Evolutionary conservation across 2,888 invertebrate species (phyloP).

Genomic region (Pecten maximus): DNA sequence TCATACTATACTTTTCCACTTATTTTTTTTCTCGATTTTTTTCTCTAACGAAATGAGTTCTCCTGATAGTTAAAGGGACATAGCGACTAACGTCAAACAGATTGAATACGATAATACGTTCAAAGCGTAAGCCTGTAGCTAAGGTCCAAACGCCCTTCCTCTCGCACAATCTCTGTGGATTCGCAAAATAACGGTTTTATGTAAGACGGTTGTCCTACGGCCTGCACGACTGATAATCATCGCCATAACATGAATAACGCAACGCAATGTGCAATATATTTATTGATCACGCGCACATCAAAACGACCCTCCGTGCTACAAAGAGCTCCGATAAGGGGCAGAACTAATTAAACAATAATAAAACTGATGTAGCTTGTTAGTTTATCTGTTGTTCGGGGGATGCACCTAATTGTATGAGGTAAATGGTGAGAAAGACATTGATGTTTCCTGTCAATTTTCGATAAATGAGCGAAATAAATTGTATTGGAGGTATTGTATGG

Average conservation of each 20-base stretch:
- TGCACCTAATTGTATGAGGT: background rate
- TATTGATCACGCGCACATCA: slow-evolving; percentile 16
- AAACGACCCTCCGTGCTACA: slow-evolving; percentile 27
- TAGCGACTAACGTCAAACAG: background rate
- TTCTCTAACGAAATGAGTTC: too few relatives aligned
- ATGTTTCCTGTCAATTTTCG: slow-evolving; percentile 11
- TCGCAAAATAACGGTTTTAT: background rate
- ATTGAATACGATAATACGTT: background rate
- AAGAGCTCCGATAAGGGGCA: background rate
- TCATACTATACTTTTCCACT: too few relatives aligned
- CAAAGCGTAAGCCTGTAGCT: background rate
- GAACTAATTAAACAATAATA: slow-evolving; percentile 16
- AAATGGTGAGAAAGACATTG: background rate
- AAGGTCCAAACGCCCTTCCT: background rate
- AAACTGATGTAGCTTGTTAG: slow-evolving; percentile 7
- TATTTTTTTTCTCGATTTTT: too few relatives aligned
- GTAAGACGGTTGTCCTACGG: slow-evolving; percentile 12
- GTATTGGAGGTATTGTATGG: background rate
- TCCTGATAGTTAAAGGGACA: background rate
- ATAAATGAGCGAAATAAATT: slow-evolving; percentile 9
- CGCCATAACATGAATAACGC: slow-evolving; percentile 6
- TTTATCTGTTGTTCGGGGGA: background rate
- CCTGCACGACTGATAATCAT: background rate
- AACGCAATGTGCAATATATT: slow-evolving; percentile 16
- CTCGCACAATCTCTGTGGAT: background rate